Conservation (phyloP, 2,888 invertebrate species). For the Cataglyphis rosenhaueri region DNA sequence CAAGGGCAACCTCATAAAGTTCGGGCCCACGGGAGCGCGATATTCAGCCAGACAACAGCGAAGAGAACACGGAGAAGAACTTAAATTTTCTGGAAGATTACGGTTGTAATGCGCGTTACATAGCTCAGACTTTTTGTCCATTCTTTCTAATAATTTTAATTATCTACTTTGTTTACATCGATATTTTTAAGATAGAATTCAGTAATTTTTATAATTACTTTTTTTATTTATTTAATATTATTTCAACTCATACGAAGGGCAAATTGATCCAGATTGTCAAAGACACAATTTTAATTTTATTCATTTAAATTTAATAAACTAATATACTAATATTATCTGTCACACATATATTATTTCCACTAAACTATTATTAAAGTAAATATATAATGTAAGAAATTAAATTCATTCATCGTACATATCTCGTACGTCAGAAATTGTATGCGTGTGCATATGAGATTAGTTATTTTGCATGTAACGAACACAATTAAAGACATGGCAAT, state of each 20-base stretch:
- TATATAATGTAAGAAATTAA: background rate
- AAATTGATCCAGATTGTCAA: background rate
- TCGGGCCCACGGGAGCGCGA: constrained; percentile 39
- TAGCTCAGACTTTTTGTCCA: background rate
- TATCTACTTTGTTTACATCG: background rate
- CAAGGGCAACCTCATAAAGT: constrained; percentile 65
- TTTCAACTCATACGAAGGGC: background rate
- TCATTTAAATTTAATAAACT: background rate
- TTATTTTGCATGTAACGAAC: constrained; percentile 25
- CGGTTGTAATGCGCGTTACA: constrained; percentile 18
- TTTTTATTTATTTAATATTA: background rate
- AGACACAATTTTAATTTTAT: background rate
- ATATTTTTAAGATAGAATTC: background rate
- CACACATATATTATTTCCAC: background rate
- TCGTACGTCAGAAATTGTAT: background rate
- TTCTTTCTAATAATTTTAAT: constrained; percentile 11
- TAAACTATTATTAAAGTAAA: background rate
- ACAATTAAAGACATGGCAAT: constrained; percentile 40
- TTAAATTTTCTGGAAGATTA: constrained; percentile 35
- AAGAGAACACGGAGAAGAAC: constrained; percentile 4
- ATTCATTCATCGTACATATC: background rate
- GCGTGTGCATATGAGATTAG: background rate
- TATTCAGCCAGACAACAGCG: constrained; percentile 15
- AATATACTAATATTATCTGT: background rate
- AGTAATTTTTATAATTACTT: background rate